These are phyloP conservation scores for Otolemur crassicaudatus DNA, from an alignment of 2,797 vertebrate species.

Conservation along the genomic window DNA sequence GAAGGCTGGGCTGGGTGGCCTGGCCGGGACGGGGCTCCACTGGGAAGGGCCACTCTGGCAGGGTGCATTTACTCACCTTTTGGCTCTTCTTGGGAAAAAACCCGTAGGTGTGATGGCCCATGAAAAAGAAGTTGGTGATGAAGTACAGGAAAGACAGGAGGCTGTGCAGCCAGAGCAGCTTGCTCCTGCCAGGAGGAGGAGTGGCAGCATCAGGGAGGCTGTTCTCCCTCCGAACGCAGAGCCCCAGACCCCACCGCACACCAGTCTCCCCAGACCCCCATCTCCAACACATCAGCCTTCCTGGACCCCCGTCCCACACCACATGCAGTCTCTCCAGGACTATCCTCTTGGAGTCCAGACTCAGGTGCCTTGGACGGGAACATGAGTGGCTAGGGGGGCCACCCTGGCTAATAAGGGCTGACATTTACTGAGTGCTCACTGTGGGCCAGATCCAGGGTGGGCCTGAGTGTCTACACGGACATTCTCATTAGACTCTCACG, in stretches of 20 bases:
- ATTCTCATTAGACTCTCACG: background rate
- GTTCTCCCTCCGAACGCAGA: background rate
- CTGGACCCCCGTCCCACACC: background rate
- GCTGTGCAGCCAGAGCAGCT: conserved; percentile 96
- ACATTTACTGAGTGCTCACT: background rate
- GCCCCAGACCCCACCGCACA: background rate
- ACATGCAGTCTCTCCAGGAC: background rate
- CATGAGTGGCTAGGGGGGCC: background rate
- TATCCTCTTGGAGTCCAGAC: background rate
- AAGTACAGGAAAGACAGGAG: conserved; percentile 96
- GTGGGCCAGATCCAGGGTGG: background rate
- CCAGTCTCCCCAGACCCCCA: background rate
- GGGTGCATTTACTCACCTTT: conserved; percentile 89
- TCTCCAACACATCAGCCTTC: background rate
- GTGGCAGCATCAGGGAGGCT: background rate
- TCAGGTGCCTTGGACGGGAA: background rate
- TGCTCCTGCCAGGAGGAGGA: conserved; percentile 88
- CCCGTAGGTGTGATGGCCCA: conserved; percentile 94
- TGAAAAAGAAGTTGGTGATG: conserved; percentile 93
- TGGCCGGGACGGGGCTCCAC: background rate
- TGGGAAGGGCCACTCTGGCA: background rate
- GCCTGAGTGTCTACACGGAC: background rate
- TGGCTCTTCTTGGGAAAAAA: conserved; percentile 94
- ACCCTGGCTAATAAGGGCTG: no score
- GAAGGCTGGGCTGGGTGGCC: background rate